phyloP scores from a whole-genome alignment of 2,888 invertebrate genomes.

The Candidula unifasciata region DNA sequence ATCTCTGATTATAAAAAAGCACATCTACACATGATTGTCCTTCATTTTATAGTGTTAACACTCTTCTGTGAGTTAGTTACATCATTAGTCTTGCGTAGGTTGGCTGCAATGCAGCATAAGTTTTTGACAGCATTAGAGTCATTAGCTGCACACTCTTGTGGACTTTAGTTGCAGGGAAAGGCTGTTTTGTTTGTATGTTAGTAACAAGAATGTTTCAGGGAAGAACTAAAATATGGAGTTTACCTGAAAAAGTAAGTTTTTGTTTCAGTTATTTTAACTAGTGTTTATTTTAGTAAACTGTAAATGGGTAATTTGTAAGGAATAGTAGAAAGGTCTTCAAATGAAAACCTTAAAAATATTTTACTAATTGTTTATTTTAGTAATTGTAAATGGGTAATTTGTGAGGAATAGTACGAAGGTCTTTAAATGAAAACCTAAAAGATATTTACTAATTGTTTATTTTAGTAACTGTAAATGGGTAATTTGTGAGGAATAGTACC shows the following conservation, averaged over 20 bases:
- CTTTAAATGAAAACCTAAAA: no score
- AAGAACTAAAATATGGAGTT: constrained; percentile 30
- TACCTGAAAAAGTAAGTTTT: constrained; percentile 36
- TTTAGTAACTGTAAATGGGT: no score
- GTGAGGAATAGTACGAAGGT: no score
- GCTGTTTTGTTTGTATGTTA: background rate
- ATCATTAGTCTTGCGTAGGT: background rate
- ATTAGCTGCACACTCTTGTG: background rate
- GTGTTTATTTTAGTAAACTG: no score
- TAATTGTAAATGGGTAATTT: no score
- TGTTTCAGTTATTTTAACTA: background rate
- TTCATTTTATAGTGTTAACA: background rate
- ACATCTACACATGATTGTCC: background rate
- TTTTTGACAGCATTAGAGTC: background rate
- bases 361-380: no score
- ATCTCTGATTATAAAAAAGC: background rate
- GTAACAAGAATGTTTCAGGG: constrained; percentile 35
- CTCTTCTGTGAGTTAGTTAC: background rate
- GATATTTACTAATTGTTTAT: no score
- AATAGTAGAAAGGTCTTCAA: no score
- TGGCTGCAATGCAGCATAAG: background rate
- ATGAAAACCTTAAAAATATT: no score
- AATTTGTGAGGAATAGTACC: no score
- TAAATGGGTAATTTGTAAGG: no score
- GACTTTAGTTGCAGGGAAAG: background rate